phyloP scores from a whole-genome alignment of 2,113 vertebrate genomes.

The Ceyx cyanopectus region DNA sequence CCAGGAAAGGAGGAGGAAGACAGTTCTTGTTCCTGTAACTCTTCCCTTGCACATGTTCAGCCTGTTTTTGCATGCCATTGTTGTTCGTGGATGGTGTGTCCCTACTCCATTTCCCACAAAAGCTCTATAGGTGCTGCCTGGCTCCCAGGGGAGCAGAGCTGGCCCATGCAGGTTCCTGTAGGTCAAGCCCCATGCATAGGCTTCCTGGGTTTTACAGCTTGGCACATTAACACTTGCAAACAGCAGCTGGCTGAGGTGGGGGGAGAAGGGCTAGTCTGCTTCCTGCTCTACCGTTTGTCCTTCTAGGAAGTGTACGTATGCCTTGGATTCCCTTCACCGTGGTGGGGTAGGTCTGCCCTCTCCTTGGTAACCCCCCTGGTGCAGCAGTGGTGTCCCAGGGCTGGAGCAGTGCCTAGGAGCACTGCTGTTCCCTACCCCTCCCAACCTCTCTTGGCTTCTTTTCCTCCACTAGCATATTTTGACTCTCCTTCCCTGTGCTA shows the following conservation, averaged over 20 bases:
- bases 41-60: background rate
- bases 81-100: background rate
- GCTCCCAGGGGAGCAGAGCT: background rate
- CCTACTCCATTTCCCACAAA: background rate
- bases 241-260: background rate
- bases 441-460: background rate
- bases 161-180: background rate
- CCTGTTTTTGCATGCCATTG: background rate
- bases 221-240: background rate
- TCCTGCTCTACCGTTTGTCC: conserved; percentile 30
- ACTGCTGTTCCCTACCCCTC: background rate
- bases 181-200: background rate
- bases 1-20: background rate
- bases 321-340: background rate
- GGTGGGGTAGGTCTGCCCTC: conserved; percentile 34
- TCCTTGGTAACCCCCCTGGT: background rate
- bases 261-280: background rate
- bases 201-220: background rate
- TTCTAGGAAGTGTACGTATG: conserved; percentile 24
- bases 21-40: background rate
- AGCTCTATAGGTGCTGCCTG: background rate
- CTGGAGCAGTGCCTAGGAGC: conserved; percentile 9
- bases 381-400: conserved; percentile 30
- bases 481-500: conserved; percentile 55
- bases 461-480: background rate